A percentile compares a stretch with the other conserved stretches of the same genome.
phyloP scores from a whole-genome alignment of 2,113 vertebrate genomes.

The Daubentonia madagascariensis region DNA sequence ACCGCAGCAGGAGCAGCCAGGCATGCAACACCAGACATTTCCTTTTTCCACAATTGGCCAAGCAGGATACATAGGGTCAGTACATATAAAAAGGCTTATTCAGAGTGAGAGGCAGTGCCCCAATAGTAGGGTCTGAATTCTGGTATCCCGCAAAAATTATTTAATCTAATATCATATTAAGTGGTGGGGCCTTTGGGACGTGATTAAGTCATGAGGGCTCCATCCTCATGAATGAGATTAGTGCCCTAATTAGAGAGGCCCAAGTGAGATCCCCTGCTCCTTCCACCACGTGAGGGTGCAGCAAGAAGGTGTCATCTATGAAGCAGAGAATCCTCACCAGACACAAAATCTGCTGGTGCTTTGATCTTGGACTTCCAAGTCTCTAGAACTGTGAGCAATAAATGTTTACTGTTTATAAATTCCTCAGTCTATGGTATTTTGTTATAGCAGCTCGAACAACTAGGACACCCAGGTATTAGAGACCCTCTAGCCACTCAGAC shows the following conservation, averaged over 20 bases:
- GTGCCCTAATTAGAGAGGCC: background rate
- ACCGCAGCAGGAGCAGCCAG: no score
- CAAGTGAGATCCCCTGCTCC: background rate
- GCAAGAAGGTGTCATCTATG: fast-evolving
- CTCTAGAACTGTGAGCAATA: background rate
- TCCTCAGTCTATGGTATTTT: background rate
- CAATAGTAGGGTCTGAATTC: background rate
- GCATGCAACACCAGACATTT: no score
- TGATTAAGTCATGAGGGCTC: fast-evolving
- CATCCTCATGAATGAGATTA: background rate
- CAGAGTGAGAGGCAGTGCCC: background rate
- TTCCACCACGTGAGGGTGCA: fast-evolving
- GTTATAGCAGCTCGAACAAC: background rate
- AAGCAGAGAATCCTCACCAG: no score
- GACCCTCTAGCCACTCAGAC: background rate
- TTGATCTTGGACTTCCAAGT: background rate
- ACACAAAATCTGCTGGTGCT: no score
- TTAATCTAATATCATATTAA: no score
- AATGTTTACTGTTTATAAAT: fast-evolving
- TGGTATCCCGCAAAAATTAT: no score
- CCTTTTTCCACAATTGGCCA: background rate
- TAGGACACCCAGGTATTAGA: no score
- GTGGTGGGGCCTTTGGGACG: background rate
- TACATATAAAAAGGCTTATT: background rate
- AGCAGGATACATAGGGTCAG: no score